Base-by-base conservation (phyloP, 2,888 invertebrate genomes). In the Dexiosoma caninum region DNA sequence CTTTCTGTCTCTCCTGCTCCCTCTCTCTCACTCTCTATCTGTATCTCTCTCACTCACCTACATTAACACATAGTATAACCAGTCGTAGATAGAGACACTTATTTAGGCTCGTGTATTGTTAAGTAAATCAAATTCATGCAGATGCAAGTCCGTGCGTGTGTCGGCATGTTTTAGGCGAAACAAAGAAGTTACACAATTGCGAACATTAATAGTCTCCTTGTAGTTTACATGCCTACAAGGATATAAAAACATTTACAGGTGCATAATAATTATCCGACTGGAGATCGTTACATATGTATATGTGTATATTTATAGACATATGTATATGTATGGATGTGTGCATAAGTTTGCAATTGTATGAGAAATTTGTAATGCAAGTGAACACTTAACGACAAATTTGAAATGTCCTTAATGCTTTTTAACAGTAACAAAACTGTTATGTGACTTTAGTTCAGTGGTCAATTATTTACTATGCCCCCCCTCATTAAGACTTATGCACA, bases 171-270 rank as follows among this genome's bases (percentile, higher is more conserved):
- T 53, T 42, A 40, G 16, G 51, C 49, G 75, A 59, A 71, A 70
- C 69, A 75, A 78, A 71, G 60, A 70, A 67, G 46, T 44, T 60
- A 71, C 67, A 70, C 60, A 78, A 75, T 78, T 78, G 49, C 51
- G 42, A 53, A 71, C 67, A 76, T 75, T 78, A 78, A 64, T 27
- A 71, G 66, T 78, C 42, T 30, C 30, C 55, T 49, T 42, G 14
- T 27, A 46, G 16, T 46, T 35, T 46, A 59, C 42, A 46, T 21
- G 21, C 27, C 40, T 32, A 32, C 42, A 59, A 67, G 51, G 66
- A 59, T 51, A 14, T 23, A 27, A 14, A 51, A 75, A 75, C 14
- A 30, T 51, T 59, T 67, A 32, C 37, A 53, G 62, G 32, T 23
- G 62, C 21, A 71, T 21, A 53, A 44, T 35, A 14, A 49, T 21